Base-by-base conservation (phyloP, 2,113 vertebrate genomes). In the Aldabrachelys gigantea region DNA sequence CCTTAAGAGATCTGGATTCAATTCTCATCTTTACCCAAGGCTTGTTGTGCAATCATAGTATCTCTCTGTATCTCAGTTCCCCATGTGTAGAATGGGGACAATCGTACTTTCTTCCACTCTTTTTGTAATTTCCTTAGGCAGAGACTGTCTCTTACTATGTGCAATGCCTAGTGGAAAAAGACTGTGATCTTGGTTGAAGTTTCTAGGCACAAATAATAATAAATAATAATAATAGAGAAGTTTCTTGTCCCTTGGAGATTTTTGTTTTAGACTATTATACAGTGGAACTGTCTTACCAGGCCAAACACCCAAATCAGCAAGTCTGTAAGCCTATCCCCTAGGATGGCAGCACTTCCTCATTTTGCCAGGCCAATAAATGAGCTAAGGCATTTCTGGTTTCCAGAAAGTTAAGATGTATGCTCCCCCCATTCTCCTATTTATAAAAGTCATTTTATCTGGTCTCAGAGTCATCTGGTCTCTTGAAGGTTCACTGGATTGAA, bases 31-130 rank as follows among this genome's bases (percentile, higher is more conserved):
- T 9, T 92, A 54, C 69, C 1, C 1, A 80, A 12, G 83, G 27
- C 84, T 94, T 95, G 82, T 85, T 87, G 6, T 90, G 88, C 89
- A 82, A 57, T 47, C 88, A 88, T 16, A 59, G 9, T 8, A 21
- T 76, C 76, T 3, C 2, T 91, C 92, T 86, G 27, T 84, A 76
- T 31, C 19, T 84, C 7, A 24, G 31, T 92, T 78, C 38, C 62
- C 81, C 44, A 44, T 44, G 13, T 87, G n/a, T 89, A 41, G 92
- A 93, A 88, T 52, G 27, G 7, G 84, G 82, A 86, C 89, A 84
- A 69, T 2, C 69, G 1, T 38, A 69, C 56, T 69, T 59, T 16
- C 6, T 65, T 7, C 14, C 29, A 16, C 6, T 35, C 13, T 35
- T 35, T 93, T 93, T 56, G 6, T 35, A 69, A 88, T 59, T 14